Base-by-base conservation (phyloP, 37 sponge, comb jelly and placozoan species). In the Lycopodina hypogea region DNA sequence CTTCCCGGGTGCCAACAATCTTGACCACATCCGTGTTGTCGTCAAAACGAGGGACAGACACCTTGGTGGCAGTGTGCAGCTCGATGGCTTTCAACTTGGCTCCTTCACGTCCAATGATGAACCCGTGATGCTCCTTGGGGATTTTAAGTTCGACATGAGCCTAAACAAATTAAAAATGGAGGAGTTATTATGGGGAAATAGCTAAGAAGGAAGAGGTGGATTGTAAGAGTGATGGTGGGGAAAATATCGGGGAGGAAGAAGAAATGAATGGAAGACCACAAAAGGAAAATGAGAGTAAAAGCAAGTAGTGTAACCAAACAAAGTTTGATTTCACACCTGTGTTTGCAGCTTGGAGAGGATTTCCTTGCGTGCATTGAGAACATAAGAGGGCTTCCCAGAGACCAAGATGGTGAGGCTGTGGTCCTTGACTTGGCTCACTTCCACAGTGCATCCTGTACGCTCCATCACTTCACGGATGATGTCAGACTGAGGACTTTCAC, bases 1-100 rank as follows among this genome's bases (percentile, higher is more conserved):
- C 91, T 57, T 96, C 97, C 83, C 89, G 88, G 39, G 89, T 93
- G 2, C 97, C 97, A 11, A 84, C 74, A 56, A 96, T 88, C 84
- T 89, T 88, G 78, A 96, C 79, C 28, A 82, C 35, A 62, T 90
- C 94, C 37, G 83, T 77, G 40, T 71, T 37, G 74, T 86, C 85
- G 23, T 96, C 94, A 52, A 50, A 53, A 12, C 83, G 72, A 17
- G 93, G 93, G 3, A 93, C 58, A 6, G 56, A 68, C 68, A 96
- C 90, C 78, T 85, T 89, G 66, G 96, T 96, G 23, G 82, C 86
- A 11, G 96, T 93, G 26, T 41, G 28, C 36, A 80, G 30, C 72
- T 96, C 91, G 35, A 96, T 72, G 61, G 55, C 51, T 62, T 96
- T 87, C 75, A 96, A 60, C 53, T 85, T 88, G 23, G 37, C 33